A percentile compares a stretch with the other conserved stretches of the same genome.
Conservation (phyloP, 2,888 invertebrate genomes). For the Drosophila peninsularis region DNA sequence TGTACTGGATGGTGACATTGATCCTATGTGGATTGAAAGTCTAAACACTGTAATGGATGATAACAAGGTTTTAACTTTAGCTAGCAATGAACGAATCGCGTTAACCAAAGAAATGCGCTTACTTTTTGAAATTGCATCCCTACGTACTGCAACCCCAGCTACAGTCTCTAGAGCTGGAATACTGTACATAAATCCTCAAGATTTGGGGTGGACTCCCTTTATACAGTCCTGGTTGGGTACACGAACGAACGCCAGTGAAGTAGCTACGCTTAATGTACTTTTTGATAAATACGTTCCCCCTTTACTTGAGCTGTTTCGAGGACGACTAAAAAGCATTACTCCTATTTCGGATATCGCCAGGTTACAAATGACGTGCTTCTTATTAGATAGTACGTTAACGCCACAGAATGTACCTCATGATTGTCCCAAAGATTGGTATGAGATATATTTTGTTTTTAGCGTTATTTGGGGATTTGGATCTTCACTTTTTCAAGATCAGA, state of each 20-base stretch:
- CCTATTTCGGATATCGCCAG: conserved; percentile 96
- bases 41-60: conserved; percentile 99
- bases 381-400: conserved; percentile 93
- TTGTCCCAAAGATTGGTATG: conserved; percentile 96
- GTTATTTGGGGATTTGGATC: conserved; percentile 98
- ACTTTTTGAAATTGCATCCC: conserved; percentile 95
- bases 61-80: conserved; percentile 95
- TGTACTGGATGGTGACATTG: conserved; percentile 97
- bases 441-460: conserved; percentile 96
- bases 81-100: conserved; percentile 97
- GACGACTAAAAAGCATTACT: conserved; percentile 93
- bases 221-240: conserved; percentile 95
- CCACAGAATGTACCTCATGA: conserved; percentile 92
- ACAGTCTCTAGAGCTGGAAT: conserved; percentile 98
- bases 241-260: conserved; percentile 89
- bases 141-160: conserved; percentile 96
- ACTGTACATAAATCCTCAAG: conserved; percentile 96
- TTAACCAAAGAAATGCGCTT: conserved; percentile 94
- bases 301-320: conserved; percentile 90
- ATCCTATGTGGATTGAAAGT: conserved; percentile 99
- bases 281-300: conserved; percentile 97
- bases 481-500: conserved; percentile 94
- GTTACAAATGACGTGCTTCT: conserved; percentile 93
- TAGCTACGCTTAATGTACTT: conserved; percentile 92
- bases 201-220: conserved; percentile 97